A percentile compares a stretch with the other conserved stretches of the same genome.
Evolutionary conservation across 2,113 vertebrate species (phyloP).

Genomic region (Lepidiolamprologus cunningtoni): DNA sequence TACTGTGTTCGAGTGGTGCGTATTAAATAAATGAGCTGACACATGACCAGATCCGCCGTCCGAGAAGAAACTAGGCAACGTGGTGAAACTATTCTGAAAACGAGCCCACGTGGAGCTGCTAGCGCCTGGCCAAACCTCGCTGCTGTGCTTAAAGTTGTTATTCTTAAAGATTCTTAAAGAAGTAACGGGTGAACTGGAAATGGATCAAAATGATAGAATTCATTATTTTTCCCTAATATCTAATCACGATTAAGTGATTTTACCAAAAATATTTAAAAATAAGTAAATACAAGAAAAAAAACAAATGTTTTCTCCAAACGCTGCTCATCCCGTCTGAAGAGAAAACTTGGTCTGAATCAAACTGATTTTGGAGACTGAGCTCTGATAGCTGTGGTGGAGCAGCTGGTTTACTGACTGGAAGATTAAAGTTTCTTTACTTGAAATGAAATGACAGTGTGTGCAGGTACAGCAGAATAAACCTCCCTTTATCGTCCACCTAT

Average conservation of each 20-base stretch:
- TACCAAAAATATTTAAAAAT: background rate
- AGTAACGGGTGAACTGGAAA: background rate
- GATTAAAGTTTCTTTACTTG: background rate
- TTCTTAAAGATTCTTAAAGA: background rate
- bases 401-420: background rate
- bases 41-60: no score
- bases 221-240: rapidly evolving
- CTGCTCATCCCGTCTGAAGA: background rate
- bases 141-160: rapidly evolving
- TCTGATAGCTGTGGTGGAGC: background rate
- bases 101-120: background rate
- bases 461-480: background rate
- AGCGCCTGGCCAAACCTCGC: background rate
- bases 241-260: background rate
- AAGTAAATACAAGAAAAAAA: background rate
- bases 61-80: background rate
- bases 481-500: background rate
- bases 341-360: rapidly evolving
- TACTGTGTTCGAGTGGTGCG: background rate
- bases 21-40: background rate
- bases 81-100: background rate
- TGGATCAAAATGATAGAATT: rapidly evolving
- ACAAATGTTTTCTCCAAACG: rapidly evolving
- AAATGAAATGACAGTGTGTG: background rate
- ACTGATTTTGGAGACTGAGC: background rate